phyloP scores from a whole-genome alignment of 2,888 invertebrate species.

The Spatulosminthurus flaviceps region DNA sequence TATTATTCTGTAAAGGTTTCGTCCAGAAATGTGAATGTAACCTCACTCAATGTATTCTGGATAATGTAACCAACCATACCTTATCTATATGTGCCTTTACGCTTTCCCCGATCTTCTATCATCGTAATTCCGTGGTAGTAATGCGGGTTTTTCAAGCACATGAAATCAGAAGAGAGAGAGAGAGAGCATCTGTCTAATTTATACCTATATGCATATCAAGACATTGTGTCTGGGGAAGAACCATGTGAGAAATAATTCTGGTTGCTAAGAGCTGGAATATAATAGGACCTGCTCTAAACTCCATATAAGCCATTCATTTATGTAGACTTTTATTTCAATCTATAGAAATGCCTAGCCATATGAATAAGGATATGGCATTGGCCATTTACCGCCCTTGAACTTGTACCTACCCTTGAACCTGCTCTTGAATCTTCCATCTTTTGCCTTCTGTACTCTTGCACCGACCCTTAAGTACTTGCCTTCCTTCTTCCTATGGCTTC shows the following conservation, averaged over 20 bases:
- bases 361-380: constrained; percentile 29
- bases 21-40: constrained; percentile 10
- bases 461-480: constrained; percentile 4
- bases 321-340: constrained; percentile 15
- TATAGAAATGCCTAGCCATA: constrained; percentile 16
- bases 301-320: constrained; percentile 30
- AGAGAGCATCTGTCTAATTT: constrained; percentile 21
- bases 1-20: not conserved
- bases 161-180: not conserved
- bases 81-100: too few species aligned
- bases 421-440: constrained; percentile 32
- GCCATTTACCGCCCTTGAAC: constrained; percentile 53
- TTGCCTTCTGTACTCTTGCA: constrained; percentile 8
- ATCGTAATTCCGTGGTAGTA: too few species aligned
- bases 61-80: not conserved
- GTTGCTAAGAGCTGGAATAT: not conserved
- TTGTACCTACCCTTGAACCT: constrained; percentile 52
- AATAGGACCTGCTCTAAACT: constrained; percentile 21
- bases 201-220: not conserved
- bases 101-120: not conserved
- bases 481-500: not conserved
- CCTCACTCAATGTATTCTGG: not conserved
- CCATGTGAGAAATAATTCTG: not conserved
- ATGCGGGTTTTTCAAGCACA: not conserved
- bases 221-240: constrained; percentile 15